A percentile compares a stretch with the other conserved stretches of the same genome.
These are phyloP conservation scores for Leptinotarsa defecta DNA, from an alignment of 1,140 invertebrate genomes.

Conservation along the genomic window DNA sequence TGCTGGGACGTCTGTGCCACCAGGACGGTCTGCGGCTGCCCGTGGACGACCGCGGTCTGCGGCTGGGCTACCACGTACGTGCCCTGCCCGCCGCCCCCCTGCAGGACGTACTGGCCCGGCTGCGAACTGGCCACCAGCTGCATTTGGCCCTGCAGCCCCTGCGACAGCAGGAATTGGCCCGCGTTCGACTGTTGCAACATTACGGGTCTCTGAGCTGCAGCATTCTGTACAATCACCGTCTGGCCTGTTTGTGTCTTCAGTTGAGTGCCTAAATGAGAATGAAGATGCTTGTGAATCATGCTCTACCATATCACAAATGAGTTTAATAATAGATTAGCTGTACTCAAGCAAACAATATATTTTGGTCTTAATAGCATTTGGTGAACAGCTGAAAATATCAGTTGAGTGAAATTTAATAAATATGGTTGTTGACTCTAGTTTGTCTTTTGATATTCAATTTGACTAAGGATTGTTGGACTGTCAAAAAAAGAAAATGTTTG, in stretches of 20 bases:
- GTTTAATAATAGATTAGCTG: too few species aligned
- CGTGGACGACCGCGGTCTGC: constrained; percentile 64
- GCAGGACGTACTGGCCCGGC: constrained; percentile 61
- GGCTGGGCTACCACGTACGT: constrained; percentile 69
- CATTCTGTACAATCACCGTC: constrained; percentile 59
- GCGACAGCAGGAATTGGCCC: constrained; percentile 49
- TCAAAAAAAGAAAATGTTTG: too few species aligned
- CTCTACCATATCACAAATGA: too few species aligned
- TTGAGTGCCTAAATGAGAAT: constrained; percentile 26
- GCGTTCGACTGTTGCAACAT: constrained; percentile 55
- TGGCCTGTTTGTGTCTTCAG: constrained; percentile 45
- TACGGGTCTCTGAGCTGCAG: constrained; percentile 49
- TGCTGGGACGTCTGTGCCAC: constrained; percentile 67
- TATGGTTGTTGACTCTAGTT: too few species aligned
- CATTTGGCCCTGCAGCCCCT: constrained; percentile 51
- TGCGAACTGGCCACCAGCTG: constrained; percentile 53
- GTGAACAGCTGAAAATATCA: too few species aligned
- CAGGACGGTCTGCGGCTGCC: constrained; percentile 66
- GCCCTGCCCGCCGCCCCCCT: constrained; percentile 59
- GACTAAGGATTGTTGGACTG: too few species aligned
- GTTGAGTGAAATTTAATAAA: too few species aligned
- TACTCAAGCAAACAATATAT: too few species aligned
- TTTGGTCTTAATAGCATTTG: too few species aligned
- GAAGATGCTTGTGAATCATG: not conserved
- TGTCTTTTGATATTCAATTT: too few species aligned